phyloP scores from a whole-genome alignment of 1,140 invertebrate species.

The Amphibalanus amphitrite region DNA sequence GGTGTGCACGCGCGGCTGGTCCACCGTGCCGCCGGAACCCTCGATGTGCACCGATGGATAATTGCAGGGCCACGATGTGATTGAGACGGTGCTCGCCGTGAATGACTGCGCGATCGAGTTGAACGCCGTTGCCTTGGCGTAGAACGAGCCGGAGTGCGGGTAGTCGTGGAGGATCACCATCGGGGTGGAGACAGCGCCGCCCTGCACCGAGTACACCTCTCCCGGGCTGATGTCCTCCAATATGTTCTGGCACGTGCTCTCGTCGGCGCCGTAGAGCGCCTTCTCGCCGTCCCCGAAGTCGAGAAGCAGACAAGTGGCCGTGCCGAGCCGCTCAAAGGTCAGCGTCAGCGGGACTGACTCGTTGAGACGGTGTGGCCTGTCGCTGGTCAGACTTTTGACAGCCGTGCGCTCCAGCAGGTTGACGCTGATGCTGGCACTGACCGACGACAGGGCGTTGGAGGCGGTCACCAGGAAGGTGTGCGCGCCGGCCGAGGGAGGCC shows the following conservation, averaged over 20 bases:
- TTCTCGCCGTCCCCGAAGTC: slow-evolving; percentile 5
- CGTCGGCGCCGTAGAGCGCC: background rate
- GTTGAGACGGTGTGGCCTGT: slow-evolving; percentile 7
- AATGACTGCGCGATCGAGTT: slow-evolving; percentile 10
- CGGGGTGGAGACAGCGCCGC: background rate
- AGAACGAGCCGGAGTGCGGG: slow-evolving; percentile 1
- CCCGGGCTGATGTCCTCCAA: slow-evolving; percentile 4
- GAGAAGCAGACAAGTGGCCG: slow-evolving; percentile 9
- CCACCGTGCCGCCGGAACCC: slow-evolving; percentile 6
- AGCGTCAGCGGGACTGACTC: slow-evolving; percentile 8
- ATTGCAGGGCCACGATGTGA: slow-evolving; percentile 3
- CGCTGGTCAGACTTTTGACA: slow-evolving; percentile 8
- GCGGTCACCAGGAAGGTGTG: slow-evolving; percentile 4
- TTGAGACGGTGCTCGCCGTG: slow-evolving; percentile 5
- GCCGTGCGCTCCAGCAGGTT: slow-evolving; percentile 1
- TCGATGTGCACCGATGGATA: slow-evolving; percentile 6
- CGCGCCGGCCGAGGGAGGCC: slow-evolving; percentile 6
- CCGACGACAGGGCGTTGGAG: slow-evolving; percentile 7
- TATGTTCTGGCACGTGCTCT: background rate
- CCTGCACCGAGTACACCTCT: background rate
- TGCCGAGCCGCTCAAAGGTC: slow-evolving; percentile 4
- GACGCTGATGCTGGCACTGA: background rate
- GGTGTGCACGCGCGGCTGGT: slow-evolving; percentile 5
- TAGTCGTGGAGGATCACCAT: background rate
- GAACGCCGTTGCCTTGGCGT: slow-evolving; percentile 5